Conservation (phyloP, 2,888 invertebrate genomes). For the Ectobius pallidus region DNA sequence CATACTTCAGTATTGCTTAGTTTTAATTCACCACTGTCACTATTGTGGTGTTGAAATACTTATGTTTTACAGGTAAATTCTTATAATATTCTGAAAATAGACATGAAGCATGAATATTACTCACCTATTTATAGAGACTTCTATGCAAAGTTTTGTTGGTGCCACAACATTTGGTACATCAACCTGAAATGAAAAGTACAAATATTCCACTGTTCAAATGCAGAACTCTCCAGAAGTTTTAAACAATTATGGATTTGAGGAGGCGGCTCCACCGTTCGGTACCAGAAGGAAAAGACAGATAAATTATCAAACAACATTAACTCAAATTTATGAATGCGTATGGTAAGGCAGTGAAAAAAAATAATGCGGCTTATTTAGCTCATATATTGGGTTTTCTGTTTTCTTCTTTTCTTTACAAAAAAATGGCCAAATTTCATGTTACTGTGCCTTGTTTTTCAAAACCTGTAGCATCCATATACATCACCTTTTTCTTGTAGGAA, state of each 20-base stretch:
- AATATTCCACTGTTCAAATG: background rate
- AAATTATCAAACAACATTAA: background rate
- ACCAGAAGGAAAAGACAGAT: background rate
- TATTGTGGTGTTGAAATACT: no score
- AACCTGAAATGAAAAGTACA: constrained; percentile 19
- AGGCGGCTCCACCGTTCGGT: background rate
- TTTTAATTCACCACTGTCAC: no score
- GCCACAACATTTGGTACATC: constrained; percentile 18
- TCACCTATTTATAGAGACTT: constrained; percentile 36
- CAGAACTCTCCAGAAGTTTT: background rate
- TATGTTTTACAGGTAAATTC: no score
- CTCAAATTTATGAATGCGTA: background rate
- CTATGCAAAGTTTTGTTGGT: constrained; percentile 31
- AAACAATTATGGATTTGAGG: background rate
- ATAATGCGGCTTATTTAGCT: no score
- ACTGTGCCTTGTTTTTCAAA: no score
- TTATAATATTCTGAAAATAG: background rate
- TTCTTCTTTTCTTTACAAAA: no score
- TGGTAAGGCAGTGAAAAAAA: no score
- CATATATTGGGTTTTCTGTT: no score
- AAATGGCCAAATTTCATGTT: no score
- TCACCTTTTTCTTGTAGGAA: no score
- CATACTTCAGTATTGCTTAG: no score
- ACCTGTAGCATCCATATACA: no score
- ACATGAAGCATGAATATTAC: background rate